Evolutionary conservation across 2,113 vertebrate species (phyloP).

Genomic region (Balaeniceps rex): DNA sequence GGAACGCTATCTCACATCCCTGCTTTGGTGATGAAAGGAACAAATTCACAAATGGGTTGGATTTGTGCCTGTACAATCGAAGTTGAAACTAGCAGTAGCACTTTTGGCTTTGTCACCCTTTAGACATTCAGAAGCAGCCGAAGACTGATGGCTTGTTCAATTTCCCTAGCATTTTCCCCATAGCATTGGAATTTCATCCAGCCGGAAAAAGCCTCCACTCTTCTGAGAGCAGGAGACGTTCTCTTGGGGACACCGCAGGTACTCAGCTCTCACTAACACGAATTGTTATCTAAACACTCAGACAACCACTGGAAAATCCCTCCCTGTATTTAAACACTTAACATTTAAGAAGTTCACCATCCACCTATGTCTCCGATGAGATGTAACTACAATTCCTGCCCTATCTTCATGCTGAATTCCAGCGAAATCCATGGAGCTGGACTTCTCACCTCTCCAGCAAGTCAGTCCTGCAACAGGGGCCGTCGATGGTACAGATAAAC

Average conservation of each 20-base stretch:
- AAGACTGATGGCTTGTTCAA: background rate
- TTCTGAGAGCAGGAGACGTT: background rate
- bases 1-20: background rate
- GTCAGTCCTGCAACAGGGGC: rapidly evolving
- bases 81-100: background rate
- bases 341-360: background rate
- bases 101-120: conserved; percentile 27
- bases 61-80: conserved; percentile 9
- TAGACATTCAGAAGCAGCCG: background rate
- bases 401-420: background rate
- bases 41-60: background rate
- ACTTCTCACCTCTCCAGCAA: background rate
- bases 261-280: background rate
- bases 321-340: background rate
- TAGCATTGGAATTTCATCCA: background rate
- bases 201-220: background rate
- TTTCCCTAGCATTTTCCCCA: background rate
- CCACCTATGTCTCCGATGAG: rapidly evolving
- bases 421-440: background rate
- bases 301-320: background rate
- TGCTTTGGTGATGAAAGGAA: background rate
- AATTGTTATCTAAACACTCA: background rate
- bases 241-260: background rate
- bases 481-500: rapidly evolving
- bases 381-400: background rate